These are phyloP conservation scores for Lampris megalopsis DNA, from an alignment of 2,113 vertebrate genomes.

Conservation along the genomic window DNA sequence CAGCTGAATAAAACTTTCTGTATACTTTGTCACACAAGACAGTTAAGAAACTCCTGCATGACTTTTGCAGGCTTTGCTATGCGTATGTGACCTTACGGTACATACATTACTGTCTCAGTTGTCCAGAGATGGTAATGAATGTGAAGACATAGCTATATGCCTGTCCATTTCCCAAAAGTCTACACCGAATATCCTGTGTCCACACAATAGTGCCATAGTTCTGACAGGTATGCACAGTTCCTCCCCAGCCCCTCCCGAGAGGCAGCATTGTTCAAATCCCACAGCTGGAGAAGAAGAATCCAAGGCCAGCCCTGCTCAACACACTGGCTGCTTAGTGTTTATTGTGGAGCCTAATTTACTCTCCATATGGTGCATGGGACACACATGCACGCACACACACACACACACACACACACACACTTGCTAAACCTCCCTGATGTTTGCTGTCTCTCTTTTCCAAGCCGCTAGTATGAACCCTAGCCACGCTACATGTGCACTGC, in stretches of 20 bases:
- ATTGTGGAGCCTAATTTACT: constrained; percentile 76
- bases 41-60: not conserved
- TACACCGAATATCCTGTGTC: constrained; percentile 36
- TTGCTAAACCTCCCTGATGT: constrained; percentile 26
- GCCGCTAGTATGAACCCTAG: constrained; percentile 23
- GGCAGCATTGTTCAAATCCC: constrained; percentile 70
- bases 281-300: constrained; percentile 59
- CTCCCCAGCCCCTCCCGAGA: constrained; percentile 13
- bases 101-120: not conserved
- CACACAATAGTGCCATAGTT: constrained; percentile 35
- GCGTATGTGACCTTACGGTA: not conserved
- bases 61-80: not conserved
- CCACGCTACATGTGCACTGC: constrained; percentile 7
- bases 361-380: constrained; percentile 69
- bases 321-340: constrained; percentile 68
- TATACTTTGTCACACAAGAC: not conserved
- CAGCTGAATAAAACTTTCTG: constrained; percentile 7
- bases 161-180: constrained; percentile 27
- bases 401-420: constrained; percentile 10
- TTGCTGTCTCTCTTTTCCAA: constrained; percentile 43
- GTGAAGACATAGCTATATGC: constrained; percentile 10
- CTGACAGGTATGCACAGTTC: constrained; percentile 53
- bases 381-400: constrained; percentile 25
- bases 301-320: constrained; percentile 64
- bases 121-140: constrained; percentile 14